Evolutionary conservation across 2,113 vertebrate species (phyloP), one percentile per base, ranked within the genome.

Genomic region (Natator depressus): DNA sequence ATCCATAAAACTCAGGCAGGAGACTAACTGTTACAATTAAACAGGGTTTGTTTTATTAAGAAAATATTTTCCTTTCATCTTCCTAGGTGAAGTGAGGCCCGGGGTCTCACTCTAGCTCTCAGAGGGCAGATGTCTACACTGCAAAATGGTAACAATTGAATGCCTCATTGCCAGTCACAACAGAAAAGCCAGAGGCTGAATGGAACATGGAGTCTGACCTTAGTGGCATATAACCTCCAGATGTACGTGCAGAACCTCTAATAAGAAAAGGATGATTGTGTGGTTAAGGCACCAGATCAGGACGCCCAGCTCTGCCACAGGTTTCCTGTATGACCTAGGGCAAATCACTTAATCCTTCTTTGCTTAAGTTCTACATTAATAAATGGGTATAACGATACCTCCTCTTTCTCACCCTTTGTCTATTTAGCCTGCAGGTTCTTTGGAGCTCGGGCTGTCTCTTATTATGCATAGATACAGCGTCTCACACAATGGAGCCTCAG

Each of bases 1-100:
- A 92, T 88, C 87, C 88, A 89, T 96, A 93, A 97, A 97, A 82
- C 24, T 57, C 90, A 92, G 87, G 88, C 95, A 90, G 75, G 89
- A 95, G 92, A 49, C 90, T 93, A 93, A 95, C 93, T 93, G 88
- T 47, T 51, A 94, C 89, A 94, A 95, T 95, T 94, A 95, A 91
- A 42, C 27, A 87, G 94, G 90, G 94, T 95, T 90, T 94, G 79
- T 88, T 95, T 82, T 62, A 91, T 90, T 65, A 93, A 95, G 85
- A 42, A 86, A 91, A 72, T 91, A 50, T 92, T 95, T 88, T 9
- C 90, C 89, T 96, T 96, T 96, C 92, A 94, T 94, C 96, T 92
- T 57, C 4, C 91, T 82, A 42, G 4, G 80, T 8, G 46, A 78
- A 95, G 94, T 65, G 90, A 94, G 80, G 53, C 69, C 84, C 49